Evolutionary conservation across 2,888 invertebrate genomes (phyloP).

Genomic region (Cacoxenus indagator): DNA sequence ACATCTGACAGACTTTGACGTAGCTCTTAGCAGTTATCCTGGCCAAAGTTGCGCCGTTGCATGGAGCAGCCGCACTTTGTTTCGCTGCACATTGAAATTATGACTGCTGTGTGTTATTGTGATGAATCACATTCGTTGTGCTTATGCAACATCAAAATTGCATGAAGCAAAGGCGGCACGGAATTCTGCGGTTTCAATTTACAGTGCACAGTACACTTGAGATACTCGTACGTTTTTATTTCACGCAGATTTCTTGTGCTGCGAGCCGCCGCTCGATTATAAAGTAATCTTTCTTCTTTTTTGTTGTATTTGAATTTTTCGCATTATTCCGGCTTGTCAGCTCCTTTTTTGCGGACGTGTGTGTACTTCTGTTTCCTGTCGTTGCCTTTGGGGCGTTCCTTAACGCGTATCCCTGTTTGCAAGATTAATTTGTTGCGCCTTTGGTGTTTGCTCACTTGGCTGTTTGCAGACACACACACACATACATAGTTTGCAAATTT

Average conservation of each 20-base stretch:
- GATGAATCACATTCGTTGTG: not conserved
- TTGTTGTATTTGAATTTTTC: constrained; percentile 47
- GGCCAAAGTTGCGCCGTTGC: not conserved
- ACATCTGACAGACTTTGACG: no score
- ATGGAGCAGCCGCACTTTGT: constrained; percentile 23
- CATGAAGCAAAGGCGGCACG: not conserved
- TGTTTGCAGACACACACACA: constrained; percentile 31
- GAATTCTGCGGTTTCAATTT: constrained; percentile 18
- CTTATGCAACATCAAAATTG: not conserved
- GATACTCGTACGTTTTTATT: not conserved
- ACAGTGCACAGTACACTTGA: not conserved
- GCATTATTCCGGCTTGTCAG: constrained; percentile 62
- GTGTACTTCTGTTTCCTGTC: constrained; percentile 50
- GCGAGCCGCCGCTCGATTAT: constrained; percentile 53
- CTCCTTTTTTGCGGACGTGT: constrained; percentile 43
- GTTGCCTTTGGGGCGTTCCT: constrained; percentile 23
- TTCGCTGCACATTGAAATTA: no score
- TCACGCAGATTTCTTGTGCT: not conserved
- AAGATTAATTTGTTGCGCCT: constrained; percentile 60
- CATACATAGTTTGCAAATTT: constrained; percentile 65
- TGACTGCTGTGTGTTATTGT: not conserved
- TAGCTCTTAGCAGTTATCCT: no score
- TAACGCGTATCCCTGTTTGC: constrained; percentile 47
- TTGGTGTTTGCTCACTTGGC: constrained; percentile 38
- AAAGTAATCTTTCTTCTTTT: constrained; percentile 49